A percentile compares a stretch with the other conserved stretches of the same genome.
Evolutionary conservation across 1,140 invertebrate genomes (phyloP).

Genomic region (Heterodera schachtii): DNA sequence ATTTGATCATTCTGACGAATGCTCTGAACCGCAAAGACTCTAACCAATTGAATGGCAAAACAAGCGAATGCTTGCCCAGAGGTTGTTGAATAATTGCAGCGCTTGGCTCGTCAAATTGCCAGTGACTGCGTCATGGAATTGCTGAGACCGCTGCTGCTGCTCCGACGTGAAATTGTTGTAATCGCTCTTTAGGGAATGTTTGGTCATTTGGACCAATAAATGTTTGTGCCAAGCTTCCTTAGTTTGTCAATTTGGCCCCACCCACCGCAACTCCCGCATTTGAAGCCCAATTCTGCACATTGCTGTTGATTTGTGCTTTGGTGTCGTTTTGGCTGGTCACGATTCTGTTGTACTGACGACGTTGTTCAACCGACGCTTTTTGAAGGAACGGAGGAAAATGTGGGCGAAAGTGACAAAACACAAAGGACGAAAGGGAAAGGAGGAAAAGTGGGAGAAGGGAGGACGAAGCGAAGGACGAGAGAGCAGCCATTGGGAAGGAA

Average conservation of each 20-base stretch:
- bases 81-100: constrained; percentile 15
- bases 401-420: background rate
- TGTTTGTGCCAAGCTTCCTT: background rate
- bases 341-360: background rate
- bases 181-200: background rate
- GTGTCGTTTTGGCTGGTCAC: constrained; percentile 15
- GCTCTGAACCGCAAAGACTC: background rate
- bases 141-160: background rate
- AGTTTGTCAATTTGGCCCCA: background rate
- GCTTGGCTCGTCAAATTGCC: background rate
- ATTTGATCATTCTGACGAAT: constrained; percentile 19
- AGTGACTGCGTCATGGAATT: constrained; percentile 9
- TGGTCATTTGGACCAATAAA: background rate
- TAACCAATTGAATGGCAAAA: background rate
- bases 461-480: background rate
- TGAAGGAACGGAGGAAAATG: constrained; percentile 8
- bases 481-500: background rate
- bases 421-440: background rate
- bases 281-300: constrained; percentile 13
- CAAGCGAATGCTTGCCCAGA: constrained; percentile 15
- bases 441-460: background rate
- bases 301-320: constrained; percentile 6
- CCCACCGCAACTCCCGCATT: constrained; percentile 11
- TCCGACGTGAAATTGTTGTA: constrained; percentile 25
- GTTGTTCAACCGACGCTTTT: background rate